phyloP scores from a whole-genome alignment of 2,888 invertebrate genomes.

The Mantis religiosa region DNA sequence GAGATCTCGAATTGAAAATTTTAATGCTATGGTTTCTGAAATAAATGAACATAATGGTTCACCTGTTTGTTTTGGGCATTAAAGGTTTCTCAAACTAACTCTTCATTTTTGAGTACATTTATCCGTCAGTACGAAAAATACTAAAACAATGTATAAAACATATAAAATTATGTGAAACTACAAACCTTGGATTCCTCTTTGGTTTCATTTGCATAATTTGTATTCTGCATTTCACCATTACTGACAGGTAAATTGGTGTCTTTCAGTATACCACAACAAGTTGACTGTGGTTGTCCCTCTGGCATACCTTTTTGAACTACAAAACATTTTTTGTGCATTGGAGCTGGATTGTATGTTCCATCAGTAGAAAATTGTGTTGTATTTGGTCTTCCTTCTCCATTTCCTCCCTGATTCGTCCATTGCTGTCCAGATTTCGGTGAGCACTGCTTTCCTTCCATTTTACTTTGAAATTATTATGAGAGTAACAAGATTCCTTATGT shows the following conservation, averaged over 20 bases:
- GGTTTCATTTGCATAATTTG: not conserved
- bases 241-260: not conserved
- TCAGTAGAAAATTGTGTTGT: not conserved
- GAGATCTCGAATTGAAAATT: no score
- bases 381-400: not conserved
- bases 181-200: not conserved
- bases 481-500: not conserved
- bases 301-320: not conserved
- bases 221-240: not conserved
- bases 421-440: no score
- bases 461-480: not conserved
- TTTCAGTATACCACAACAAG: not conserved
- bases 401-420: not conserved
- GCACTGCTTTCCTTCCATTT: not conserved
- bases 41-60: no score
- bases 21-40: no score
- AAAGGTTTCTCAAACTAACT: no score
- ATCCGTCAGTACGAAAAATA: no score
- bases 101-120: no score
- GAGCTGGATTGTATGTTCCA: not conserved
- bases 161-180: not conserved
- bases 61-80: no score
- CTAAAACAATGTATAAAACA: no score
- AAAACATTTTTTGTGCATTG: not conserved
- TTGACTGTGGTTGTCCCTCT: not conserved